These are phyloP conservation scores for Aspiorhynchus laticeps DNA, from an alignment of 2,113 vertebrate genomes.

Conservation along the genomic window DNA sequence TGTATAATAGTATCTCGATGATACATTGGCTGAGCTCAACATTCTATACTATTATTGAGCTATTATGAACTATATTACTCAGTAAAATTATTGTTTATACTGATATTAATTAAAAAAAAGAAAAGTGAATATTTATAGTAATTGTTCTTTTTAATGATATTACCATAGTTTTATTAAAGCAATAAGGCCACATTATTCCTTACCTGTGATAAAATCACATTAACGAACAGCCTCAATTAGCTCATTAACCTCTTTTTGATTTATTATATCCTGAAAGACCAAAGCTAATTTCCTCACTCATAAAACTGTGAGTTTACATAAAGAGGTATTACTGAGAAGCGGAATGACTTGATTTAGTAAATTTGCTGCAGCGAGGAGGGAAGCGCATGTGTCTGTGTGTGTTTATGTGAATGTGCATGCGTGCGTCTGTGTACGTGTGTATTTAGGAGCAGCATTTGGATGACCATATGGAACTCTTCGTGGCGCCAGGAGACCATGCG, in stretches of 20 bases:
- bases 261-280: constrained; percentile 4
- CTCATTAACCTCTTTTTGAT: constrained; percentile 5
- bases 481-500: constrained; percentile 94
- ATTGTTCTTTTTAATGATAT: too few species aligned
- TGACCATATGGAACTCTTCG: constrained; percentile 99
- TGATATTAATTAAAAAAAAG: too few species aligned
- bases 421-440: constrained; percentile 75
- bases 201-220: constrained; percentile 2
- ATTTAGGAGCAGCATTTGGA: constrained; percentile 96
- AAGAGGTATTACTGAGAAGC: constrained; percentile 39
- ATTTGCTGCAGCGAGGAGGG: constrained; percentile 70
- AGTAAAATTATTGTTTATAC: too few species aligned
- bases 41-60: too few species aligned
- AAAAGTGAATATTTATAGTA: not conserved
- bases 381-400: constrained; percentile 60
- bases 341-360: constrained; percentile 78
- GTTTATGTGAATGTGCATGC: constrained; percentile 47
- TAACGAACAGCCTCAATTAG: not conserved
- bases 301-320: constrained; percentile 9
- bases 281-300: constrained; percentile 14
- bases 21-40: too few species aligned
- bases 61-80: too few species aligned
- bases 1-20: too few species aligned
- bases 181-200: not conserved
- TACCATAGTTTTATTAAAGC: not conserved